Evolutionary conservation across 2,113 vertebrate genomes (phyloP), one percentile per base, ranked within the genome.

Genomic region (Piliocolobus tephrosceles): DNA sequence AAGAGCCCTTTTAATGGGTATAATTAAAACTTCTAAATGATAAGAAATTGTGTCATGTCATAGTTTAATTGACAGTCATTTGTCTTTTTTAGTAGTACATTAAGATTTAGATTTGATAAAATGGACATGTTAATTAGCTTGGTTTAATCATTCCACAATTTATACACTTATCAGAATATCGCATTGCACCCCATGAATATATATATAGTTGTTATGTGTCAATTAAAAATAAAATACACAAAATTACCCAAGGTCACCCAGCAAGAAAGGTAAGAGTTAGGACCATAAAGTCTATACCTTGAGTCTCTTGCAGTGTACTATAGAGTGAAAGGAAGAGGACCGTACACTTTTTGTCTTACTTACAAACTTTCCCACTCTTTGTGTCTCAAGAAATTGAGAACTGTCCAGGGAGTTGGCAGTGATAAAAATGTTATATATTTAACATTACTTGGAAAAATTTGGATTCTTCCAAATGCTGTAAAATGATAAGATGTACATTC

Each of bases 311-410:
- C 30, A 43, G 68, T 94, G 30, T 61, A 52, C 40, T n/a, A 3
- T 45, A 70, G 18, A 8, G 35, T 43, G 58, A 83, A 47, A 35
- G 78, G 58, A 52, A 82, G 16, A 57, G 35, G 70, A 79, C 27
- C 22, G 30, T 45, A 70, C 22, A 78, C 50, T 91, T 88, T n/a
- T 78, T 50, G 70, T 61, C 57, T 88, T 52, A 47, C 30, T 88
- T 35, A 52, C 83, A 84, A 78, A 79, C 50, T 72, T 86, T 25
- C 30, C 30, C 2, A 35, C 23, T 6, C 45, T 78, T 76, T 58
- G 40, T 88, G 20, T 92, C 83, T 95, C 18, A 92, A 55, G 58
- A 92, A 86, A 66, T 66, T 87, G 75, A 87, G 38, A 82, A 57
- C 75, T 75, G 45, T 47, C 13, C 61, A 64, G 38, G 43, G 32